phyloP scores from a whole-genome alignment of 2,888 invertebrate genomes.

The Labia minor region DNA sequence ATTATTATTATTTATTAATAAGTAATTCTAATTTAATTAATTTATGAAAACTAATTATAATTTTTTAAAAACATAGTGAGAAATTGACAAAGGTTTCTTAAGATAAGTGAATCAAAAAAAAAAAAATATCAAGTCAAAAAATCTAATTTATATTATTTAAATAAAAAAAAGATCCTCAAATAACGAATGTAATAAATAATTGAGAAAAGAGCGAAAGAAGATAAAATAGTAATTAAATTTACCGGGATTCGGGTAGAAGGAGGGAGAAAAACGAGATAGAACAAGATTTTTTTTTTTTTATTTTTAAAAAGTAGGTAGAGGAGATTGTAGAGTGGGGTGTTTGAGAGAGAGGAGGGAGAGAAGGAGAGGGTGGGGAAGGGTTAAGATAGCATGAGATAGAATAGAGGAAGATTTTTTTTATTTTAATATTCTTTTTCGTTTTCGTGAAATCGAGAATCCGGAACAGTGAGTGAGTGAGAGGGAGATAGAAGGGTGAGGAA shows the following conservation, averaged over 20 bases:
- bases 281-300: neutral
- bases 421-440: slow-evolving; percentile 13
- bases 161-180: neutral
- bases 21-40: too few species aligned
- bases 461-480: neutral
- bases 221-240: slow-evolving; percentile 13
- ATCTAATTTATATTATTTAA: neutral
- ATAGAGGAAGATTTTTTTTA: slow-evolving; percentile 5
- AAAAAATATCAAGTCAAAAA: neutral
- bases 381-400: slow-evolving; percentile 7
- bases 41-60: too few species aligned
- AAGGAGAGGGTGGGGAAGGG: neutral
- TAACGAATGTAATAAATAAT: slow-evolving; percentile 5
- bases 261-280: neutral
- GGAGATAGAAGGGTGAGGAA: neutral
- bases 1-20: too few species aligned
- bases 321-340: neutral
- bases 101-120: neutral
- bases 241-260: neutral
- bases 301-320: neutral
- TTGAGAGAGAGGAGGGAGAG: too few species aligned
- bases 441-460: slow-evolving; percentile 4
- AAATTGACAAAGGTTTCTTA: too few species aligned
- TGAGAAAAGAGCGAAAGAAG: neutral
- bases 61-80: too few species aligned